Conservation (phyloP, 2,797 vertebrate genomes). For the Botia kubotai region DNA sequence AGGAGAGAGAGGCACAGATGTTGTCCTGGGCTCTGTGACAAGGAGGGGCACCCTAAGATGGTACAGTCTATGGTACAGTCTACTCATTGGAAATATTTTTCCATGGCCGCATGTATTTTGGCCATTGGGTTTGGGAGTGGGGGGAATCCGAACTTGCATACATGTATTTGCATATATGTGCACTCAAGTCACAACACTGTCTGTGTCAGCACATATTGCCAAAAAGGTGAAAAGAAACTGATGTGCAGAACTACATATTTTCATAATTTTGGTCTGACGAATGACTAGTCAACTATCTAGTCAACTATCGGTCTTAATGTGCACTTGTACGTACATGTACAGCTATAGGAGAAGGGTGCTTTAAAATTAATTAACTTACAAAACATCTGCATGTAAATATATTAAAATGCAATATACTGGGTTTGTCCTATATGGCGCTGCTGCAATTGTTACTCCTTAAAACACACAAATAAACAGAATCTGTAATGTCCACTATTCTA, state of each 20-base stretch:
- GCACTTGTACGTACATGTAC: no score
- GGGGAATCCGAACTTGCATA: not conserved
- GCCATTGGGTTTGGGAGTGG: not conserved
- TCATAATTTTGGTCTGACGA: no score
- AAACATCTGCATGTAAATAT: no score
- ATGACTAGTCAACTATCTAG: not conserved
- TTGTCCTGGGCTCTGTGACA: not conserved
- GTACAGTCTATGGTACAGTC: not conserved
- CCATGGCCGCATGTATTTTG: not conserved
- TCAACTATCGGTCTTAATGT: no score
- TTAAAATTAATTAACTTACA: no score
- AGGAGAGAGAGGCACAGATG: not conserved
- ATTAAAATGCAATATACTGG: not conserved
- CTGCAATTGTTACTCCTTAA: not conserved
- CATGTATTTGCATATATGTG: not conserved
- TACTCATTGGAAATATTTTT: not conserved
- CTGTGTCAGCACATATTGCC: not conserved
- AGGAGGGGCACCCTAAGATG: not conserved
- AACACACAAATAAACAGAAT: not conserved
- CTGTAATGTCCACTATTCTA: slow-evolving; percentile 13
- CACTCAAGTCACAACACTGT: not conserved
- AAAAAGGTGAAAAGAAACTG: no score
- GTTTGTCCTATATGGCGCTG: not conserved
- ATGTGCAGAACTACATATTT: not conserved
- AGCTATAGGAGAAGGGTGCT: no score